These are phyloP conservation scores for Chroicocephalus ridibundus DNA, from an alignment of 2,113 vertebrate species.

Conservation along the genomic window DNA sequence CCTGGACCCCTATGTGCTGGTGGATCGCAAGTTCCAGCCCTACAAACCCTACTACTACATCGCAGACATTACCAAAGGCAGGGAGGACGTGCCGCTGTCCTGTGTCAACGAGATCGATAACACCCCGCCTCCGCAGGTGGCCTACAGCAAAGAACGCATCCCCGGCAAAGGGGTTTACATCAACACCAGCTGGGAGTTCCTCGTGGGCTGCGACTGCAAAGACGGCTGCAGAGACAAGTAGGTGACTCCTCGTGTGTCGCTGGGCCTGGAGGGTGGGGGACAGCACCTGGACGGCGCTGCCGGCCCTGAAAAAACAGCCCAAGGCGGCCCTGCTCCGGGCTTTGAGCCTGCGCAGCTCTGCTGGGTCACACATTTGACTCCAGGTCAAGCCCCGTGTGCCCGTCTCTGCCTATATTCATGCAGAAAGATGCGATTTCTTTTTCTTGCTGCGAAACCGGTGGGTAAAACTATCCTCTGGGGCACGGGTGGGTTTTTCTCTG, in stretches of 20 bases:
- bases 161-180: constrained; percentile 94
- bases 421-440: background rate
- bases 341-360: rapidly evolving
- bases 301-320: background rate
- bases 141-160: constrained; percentile 95
- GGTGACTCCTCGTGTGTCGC: background rate
- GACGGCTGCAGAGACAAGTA: constrained; percentile 96
- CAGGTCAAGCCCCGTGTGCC: too few species aligned
- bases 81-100: constrained; percentile 92
- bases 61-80: constrained; percentile 88
- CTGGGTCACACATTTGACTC: rapidly evolving
- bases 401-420: rapidly evolving
- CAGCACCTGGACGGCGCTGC: rapidly evolving
- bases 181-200: constrained; percentile 90
- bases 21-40: constrained; percentile 93
- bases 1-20: constrained; percentile 94
- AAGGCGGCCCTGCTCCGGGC: rapidly evolving
- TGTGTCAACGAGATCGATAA: constrained; percentile 97
- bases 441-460: rapidly evolving
- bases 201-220: constrained; percentile 94
- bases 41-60: constrained; percentile 94
- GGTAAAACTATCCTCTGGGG: background rate
- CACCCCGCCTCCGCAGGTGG: constrained; percentile 88
- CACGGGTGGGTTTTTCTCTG: rapidly evolving
- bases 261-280: background rate